These are phyloP conservation scores for Mesaphorura yosii DNA, from an alignment of 1,140 invertebrate genomes.

Conservation along the genomic window DNA sequence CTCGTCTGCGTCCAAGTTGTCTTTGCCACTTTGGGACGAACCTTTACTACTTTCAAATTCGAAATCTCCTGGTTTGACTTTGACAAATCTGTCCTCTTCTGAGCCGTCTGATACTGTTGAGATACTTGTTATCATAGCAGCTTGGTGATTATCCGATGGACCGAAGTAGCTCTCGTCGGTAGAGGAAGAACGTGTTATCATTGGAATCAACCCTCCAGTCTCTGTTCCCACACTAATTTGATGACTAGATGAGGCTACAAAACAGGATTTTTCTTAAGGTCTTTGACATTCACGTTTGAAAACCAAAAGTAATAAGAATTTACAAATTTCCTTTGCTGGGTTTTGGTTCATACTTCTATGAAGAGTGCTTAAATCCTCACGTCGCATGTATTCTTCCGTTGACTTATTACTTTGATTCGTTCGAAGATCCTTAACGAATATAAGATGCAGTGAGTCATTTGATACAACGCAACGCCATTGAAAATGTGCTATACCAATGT, in stretches of 20 bases:
- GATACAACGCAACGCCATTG: too few relatives aligned
- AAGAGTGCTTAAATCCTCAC: background rate
- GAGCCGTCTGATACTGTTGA: conserved; percentile 2
- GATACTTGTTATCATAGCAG: background rate
- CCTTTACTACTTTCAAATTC: conserved; percentile 1
- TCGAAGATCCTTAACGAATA: too few relatives aligned
- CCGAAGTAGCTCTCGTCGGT: too few relatives aligned
- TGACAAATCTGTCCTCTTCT: conserved; percentile 1
- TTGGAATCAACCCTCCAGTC: background rate
- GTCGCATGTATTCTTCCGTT: too few relatives aligned
- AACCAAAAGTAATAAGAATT: background rate
- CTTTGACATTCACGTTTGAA: background rate
- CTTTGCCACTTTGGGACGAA: conserved; percentile 6
- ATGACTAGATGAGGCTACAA: background rate
- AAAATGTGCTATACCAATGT: too few relatives aligned
- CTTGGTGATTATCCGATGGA: background rate
- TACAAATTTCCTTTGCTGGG: background rate
- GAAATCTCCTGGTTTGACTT: background rate
- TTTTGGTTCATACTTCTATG: background rate
- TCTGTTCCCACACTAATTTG: background rate
- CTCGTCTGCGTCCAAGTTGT: conserved; percentile 1
- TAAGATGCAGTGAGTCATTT: too few relatives aligned
- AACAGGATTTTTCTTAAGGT: too few relatives aligned
- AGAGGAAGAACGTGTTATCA: too few relatives aligned
- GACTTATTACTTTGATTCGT: too few relatives aligned